Percentiles rank a stretch among this genome's conserved stretches.
Conservation (phyloP, 2,797 vertebrate species). For the Myotis daubentonii region DNA sequence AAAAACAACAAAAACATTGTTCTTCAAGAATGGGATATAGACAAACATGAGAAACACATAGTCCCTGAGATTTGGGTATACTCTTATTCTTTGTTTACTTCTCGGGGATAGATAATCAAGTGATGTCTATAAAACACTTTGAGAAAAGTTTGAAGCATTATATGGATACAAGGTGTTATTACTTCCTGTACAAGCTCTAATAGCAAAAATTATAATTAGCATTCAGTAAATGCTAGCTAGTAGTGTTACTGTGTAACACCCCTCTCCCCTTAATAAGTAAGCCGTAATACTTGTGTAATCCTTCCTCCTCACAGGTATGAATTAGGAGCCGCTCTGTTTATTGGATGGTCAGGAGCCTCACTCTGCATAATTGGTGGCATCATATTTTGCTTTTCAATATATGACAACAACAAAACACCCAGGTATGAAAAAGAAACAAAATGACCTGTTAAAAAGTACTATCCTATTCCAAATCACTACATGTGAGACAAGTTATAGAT, state of each 20-base stretch:
- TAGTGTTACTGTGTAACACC: not conserved
- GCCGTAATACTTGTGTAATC: conserved; percentile 56
- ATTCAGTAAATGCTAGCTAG: not conserved
- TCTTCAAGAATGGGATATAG: not conserved
- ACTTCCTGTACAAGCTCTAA: not conserved
- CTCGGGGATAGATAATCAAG: not conserved
- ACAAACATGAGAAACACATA: not conserved
- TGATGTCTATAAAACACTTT: not conserved
- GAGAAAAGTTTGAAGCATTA: not conserved
- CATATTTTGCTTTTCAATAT: conserved; percentile 91
- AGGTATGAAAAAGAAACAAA: conserved; percentile 82
- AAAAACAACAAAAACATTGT: not conserved
- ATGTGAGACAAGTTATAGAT: not conserved
- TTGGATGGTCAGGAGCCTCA: conserved; percentile 95
- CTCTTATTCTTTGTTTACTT: not conserved
- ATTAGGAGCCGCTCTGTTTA: conserved; percentile 94
- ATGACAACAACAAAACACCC: conserved; percentile 83
- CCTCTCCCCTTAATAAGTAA: not conserved
- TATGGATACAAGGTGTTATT: not conserved
- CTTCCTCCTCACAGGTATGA: conserved; percentile 91
- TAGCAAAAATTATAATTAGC: not conserved
- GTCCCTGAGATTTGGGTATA: not conserved
- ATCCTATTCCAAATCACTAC: not conserved
- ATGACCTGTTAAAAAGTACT: not conserved
- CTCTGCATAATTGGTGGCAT: conserved; percentile 93